Conservation (phyloP, 1,140 invertebrate species). For the Drosophila mayri region DNA sequence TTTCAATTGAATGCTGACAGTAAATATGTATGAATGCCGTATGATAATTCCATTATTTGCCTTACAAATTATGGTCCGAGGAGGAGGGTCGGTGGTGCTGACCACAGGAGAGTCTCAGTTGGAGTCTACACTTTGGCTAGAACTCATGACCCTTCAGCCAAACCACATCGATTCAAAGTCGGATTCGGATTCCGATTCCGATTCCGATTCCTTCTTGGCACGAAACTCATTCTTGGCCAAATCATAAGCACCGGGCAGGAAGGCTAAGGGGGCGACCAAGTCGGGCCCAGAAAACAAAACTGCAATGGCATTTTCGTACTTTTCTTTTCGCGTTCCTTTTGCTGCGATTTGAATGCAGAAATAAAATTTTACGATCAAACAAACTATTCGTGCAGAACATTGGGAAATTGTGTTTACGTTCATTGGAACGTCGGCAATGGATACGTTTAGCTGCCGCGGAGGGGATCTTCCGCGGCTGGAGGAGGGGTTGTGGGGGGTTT, state of each 20-base stretch:
- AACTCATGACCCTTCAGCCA: slow-evolving; percentile 43
- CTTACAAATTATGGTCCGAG: slow-evolving; percentile 8
- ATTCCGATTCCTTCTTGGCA: slow-evolving; percentile 40
- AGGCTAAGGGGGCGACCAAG: not conserved
- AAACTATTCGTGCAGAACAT: slow-evolving; percentile 82
- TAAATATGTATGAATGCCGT: slow-evolving; percentile 1
- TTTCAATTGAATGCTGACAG: slow-evolving; percentile 16
- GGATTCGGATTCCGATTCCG: not conserved
- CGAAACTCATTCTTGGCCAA: slow-evolving; percentile 48
- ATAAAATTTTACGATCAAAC: slow-evolving; percentile 83
- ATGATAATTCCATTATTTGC: slow-evolving; percentile 24
- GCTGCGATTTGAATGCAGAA: slow-evolving; percentile 77
- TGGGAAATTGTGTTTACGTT: slow-evolving; percentile 79
- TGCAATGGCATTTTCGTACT: slow-evolving; percentile 53
- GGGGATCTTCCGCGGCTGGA: slow-evolving; percentile 5
- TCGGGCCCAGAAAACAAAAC: slow-evolving; percentile 22
- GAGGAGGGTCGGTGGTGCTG: not conserved
- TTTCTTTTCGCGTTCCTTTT: slow-evolving; percentile 26
- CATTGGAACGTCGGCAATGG: slow-evolving; percentile 46
- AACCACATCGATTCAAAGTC: slow-evolving; percentile 43
- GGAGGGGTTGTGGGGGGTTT: not conserved
- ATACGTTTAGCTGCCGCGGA: slow-evolving; percentile 7
- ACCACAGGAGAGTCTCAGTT: slow-evolving; percentile 12
- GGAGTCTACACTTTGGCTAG: slow-evolving; percentile 1
- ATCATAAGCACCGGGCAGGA: slow-evolving; percentile 21